Base-by-base conservation (phyloP, 2,797 vertebrate species). In the Anguilla anguilla region DNA sequence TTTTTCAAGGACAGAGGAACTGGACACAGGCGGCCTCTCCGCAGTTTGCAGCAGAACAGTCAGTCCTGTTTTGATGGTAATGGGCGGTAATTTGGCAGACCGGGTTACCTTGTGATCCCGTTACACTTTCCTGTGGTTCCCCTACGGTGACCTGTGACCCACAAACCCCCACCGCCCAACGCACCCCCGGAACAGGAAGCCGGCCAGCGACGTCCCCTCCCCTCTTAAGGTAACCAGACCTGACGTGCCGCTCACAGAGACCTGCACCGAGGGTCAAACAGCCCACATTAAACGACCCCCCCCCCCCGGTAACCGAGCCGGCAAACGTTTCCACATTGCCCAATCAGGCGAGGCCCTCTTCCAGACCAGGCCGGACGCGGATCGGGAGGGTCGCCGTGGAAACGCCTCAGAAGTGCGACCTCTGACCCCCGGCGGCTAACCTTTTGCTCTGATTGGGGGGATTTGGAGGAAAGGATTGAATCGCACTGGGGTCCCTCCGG, bases 191-290 rank as follows among this genome's bases (percentile, higher is more conserved):
- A 90, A 87, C 84, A 90, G 82, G 57, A 87, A 74, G 64, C 69
- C 85, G 89, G 85, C 89, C 83, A 59, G 86, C 84, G 2, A 72
- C 46, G 10, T 43, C 72, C 72, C 53, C 72, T 85, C 81, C 19
- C 49, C 69, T 87, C 87, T 31, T 87, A 53, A 87, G 64, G 89
- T 88, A 92, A 91, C 88, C 88, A 89, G 89, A 91, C 88, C 82
- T 85, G 85, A 91, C 46, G 46, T 74, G 85, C 81, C 17, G 31
- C 61, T 87, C 87, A 88, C 84, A 59, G 61, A 89, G 83, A 90
- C 43, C 84, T 64, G 49, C 15, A 19, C 87, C 19, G 67, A 55
- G 87, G 86, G 83, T 67, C 31, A 87, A 81, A 69, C 86, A 85
- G 84, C 46, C 57, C 72, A 91, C 90, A 86, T 90, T 74, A 89